Base-by-base conservation (phyloP, 1,140 invertebrate species). In the Atta colombica region DNA sequence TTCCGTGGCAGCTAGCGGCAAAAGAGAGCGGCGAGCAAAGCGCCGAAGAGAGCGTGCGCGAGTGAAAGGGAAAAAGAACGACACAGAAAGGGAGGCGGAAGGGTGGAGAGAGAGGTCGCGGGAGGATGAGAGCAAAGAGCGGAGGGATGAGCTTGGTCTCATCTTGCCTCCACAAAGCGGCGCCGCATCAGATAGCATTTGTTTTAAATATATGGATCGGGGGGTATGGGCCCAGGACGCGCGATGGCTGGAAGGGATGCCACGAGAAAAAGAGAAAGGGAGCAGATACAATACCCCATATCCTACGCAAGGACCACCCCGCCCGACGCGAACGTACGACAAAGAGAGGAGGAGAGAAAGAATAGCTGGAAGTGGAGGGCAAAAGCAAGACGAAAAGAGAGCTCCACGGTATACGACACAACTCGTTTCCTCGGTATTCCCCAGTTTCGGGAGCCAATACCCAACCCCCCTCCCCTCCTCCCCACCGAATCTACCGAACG, bases 131-230 rank as follows among this genome's bases (percentile, higher is more conserved):
- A 91, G 88, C 87, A 90, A 89, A 89, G 89, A 89, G 89, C 88
- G 89, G 88, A 91, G 91, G 89, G 86, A 87, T 92, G 86, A 86
- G 88, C 78, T 91, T 86, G 93, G 92, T 92, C 92, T 94, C 93
- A 94, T 94, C 93, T 94, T 92, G 92, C 92, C 92, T 94, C 91
- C 93, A 94, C 93, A 94, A 94, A 93, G 93, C 93, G 91, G 89
- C 91, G 93, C 92, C 93, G 94, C 93, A 95, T 95, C 94, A 95
- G 94, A 95, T 95, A 95, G 94, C 94, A 95, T 95, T 95, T 95
- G 94, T 95, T 95, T 95, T 94, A 94, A 95, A 95, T 94, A 95
- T 95, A 95, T 95, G 94, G 91, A 92, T 93, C 91, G 91, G 91
- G 80, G 90, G 92, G 90, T 91, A 89, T 87, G 88, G 88, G 90